Base-by-base conservation (phyloP, 2,888 invertebrate genomes). In the Campoplex nolae region DNA sequence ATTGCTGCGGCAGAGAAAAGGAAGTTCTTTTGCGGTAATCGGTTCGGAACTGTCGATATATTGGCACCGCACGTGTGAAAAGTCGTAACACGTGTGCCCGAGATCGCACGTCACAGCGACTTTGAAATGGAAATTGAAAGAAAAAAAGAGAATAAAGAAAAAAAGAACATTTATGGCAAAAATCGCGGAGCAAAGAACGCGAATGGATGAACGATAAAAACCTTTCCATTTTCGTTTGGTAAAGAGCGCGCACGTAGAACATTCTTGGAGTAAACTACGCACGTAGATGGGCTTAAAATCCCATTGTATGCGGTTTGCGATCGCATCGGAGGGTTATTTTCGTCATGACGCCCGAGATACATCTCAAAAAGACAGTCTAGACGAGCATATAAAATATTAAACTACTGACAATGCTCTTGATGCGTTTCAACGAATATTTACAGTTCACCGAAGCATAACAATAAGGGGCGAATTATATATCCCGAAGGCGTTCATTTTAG, bases 281-380 rank as follows among this genome's bases (percentile, higher is more conserved):
- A 86, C 86, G 86, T 80, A 75, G 83, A 79, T 76, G 62, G 75
- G 77, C 70, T 18, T 80, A 35, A 71, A 79, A 54, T 71, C 56
- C 77, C 62, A 83, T 86, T 86, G 86, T 86, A 75, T 71, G 58
- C 79, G 45, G 3, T 70, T 45, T 42, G 18, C 77, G 67, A 51
- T 51, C 68, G 38, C 70, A 11, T 38, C 62, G 45, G 62, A 62
- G 58, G 62, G 68, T 78, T 70, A 51, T 56, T 48, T 11, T 42
- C 73, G 54, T 67, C 54, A 58, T 38, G 56, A 74, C 54, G 71
- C 65, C 58, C 23, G 76, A 71, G 65, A 79, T 83, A 56, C 71
- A 83, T 79, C 86, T 80, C 79, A 65, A 86, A 83, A 71, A 13
- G 83, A 76, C 56, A 18, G 83, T 83, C 86, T 86, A 78, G 79